Percentiles rank a stretch among this genome's conserved stretches.
phyloP scores from a whole-genome alignment of 1,140 invertebrate genomes.

The Thrips palmi region DNA sequence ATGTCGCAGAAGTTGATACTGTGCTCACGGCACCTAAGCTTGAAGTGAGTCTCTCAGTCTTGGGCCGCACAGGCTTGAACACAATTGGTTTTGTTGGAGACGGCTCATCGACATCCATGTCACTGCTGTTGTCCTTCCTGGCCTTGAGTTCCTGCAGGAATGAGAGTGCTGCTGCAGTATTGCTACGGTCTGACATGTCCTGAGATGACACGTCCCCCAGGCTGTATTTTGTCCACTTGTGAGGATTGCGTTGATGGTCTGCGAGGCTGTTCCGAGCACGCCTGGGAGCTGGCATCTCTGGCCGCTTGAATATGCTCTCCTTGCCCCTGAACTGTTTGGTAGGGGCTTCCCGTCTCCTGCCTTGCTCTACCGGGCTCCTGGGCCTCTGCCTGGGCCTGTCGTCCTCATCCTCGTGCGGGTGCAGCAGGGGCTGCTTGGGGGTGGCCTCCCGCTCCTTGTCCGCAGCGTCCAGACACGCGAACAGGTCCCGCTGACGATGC shows the following conservation, averaged over 20 bases:
- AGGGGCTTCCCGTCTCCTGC: slow-evolving; percentile 18
- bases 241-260: slow-evolving; percentile 49
- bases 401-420: too few relatives aligned
- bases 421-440: too few relatives aligned
- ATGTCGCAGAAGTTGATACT: slow-evolving; percentile 19
- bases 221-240: slow-evolving; percentile 58
- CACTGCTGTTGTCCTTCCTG: slow-evolving; percentile 24
- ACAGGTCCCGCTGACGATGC: too few relatives aligned
- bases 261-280: slow-evolving; percentile 26
- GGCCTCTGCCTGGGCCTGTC: too few relatives aligned
- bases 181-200: slow-evolving; percentile 53
- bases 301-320: slow-evolving; percentile 59
- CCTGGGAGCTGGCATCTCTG: slow-evolving; percentile 33
- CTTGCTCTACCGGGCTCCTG: too few relatives aligned
- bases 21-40: neutral
- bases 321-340: slow-evolving; percentile 41
- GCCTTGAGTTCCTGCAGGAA: slow-evolving; percentile 45
- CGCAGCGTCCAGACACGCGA: too few relatives aligned
- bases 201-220: slow-evolving; percentile 45
- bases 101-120: slow-evolving; percentile 14
- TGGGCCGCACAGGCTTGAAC: slow-evolving; percentile 15
- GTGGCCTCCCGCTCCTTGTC: too few relatives aligned
- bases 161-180: slow-evolving; percentile 46
- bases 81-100: slow-evolving; percentile 14
- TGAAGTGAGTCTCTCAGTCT: neutral